Conservation (phyloP, 2,797 vertebrate genomes). For the Sebastes minor region DNA sequence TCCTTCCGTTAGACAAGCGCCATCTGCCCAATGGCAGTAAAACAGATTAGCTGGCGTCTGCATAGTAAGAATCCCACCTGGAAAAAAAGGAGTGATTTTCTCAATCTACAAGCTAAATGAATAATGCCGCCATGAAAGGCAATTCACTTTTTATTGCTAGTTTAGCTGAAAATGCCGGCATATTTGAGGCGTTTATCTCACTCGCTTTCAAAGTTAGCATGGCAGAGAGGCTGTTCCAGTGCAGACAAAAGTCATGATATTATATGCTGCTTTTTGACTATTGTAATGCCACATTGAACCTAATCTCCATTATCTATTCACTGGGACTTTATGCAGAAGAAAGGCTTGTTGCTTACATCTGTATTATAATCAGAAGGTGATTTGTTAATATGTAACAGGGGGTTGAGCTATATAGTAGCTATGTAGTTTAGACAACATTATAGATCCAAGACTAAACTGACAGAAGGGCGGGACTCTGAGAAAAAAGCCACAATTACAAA, state of each 20-base stretch:
- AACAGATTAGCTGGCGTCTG: constrained; percentile 23
- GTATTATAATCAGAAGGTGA: not conserved
- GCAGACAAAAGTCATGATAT: not conserved
- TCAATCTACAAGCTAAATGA: constrained; percentile 33
- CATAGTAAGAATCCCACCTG: constrained; percentile 25
- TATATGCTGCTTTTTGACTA: not conserved
- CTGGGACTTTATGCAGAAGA: not conserved
- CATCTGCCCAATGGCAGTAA: constrained; percentile 34
- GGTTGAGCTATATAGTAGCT: no score
- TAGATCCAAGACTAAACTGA: no score
- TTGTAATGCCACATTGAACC: not conserved
- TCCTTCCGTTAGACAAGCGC: constrained; percentile 13
- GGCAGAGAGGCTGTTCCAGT: not conserved
- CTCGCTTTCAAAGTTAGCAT: not conserved
- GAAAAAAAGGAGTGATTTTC: constrained; percentile 21
- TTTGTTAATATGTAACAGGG: no score
- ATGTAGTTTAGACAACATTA: no score
- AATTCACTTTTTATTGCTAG: constrained; percentile 19
- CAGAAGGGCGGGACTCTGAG: not conserved
- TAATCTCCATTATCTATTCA: not conserved
- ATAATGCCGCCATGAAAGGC: constrained; percentile 28
- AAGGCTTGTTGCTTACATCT: not conserved
- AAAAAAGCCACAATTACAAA: not conserved
- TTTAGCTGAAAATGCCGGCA: constrained; percentile 17
- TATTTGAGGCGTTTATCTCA: constrained; percentile 20